Evolutionary conservation across 2,888 invertebrate genomes (phyloP), one percentile per base, ranked within the genome.

Genomic region (Carpatolechia fugitivella): DNA sequence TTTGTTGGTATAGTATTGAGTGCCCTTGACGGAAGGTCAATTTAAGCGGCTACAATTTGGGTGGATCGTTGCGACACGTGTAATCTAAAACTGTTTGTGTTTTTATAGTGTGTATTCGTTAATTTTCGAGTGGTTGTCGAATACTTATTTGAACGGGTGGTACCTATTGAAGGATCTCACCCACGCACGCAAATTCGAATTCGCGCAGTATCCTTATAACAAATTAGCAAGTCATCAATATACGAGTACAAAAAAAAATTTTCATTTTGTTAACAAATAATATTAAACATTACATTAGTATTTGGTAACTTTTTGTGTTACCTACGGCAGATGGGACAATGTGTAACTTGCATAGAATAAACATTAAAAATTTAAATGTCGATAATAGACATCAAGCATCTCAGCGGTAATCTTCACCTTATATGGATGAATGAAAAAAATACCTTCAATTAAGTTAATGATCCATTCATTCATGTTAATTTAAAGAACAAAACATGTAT

Each of bases 1-100:
- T 73, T 69, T 64, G 64, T 62, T 66, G 73, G 71, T 73, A 70
- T 64, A 65, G 59, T 58, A 62, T 67, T 59, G 58, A 62, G 52
- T 78, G 82, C 70, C 88, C 87, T 86, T 85, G 85, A 68, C 62
- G 60, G 74, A 82, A 89, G 87, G 88, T 87, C 85, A 78, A 78
- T 78, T 74, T 52, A 67, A 74, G 72, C 68, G 70, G 72, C 72
- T 71, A 68, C 74, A 65, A 70, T 74, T 74, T 70, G 75, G 48
- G 71, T 77, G 75, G 74, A 77, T 69, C 72, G 64, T 85, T 85
- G 74, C 82, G 80, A 82, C 80, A 82, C 65, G 68, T 60, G 64
- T 48, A 75, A 74, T 70, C 68, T 60, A 60, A 68, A 59, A 70
- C 60, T 82, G 80, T 85, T 86, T 82, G 76, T 80, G 18, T 79